A percentile compares a stretch with the other conserved stretches of the same genome.
Conservation (phyloP, 1,140 invertebrate species). For the Drosophila tropicalis region DNA sequence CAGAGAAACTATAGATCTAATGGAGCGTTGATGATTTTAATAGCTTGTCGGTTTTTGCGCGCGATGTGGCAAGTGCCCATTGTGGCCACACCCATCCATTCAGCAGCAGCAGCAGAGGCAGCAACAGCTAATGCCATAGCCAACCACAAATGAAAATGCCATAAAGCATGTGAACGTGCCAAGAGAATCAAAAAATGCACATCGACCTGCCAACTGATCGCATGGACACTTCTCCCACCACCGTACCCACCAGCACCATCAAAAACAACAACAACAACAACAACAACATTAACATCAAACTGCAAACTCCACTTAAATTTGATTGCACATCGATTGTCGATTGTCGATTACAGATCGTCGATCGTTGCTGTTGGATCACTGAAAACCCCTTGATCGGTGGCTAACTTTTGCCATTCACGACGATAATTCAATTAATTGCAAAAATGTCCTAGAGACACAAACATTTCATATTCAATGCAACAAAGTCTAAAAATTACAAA, state of each 20-base stretch:
- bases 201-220: constrained; percentile 62
- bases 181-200: constrained; percentile 22
- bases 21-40: constrained; percentile 78
- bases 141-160: constrained; percentile 36
- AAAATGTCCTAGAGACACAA: constrained; percentile 79
- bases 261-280: too few species aligned
- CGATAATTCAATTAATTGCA: constrained; percentile 82
- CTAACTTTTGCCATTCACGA: constrained; percentile 76
- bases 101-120: too few species aligned
- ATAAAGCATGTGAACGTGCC: constrained; percentile 39
- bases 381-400: constrained; percentile 25
- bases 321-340: constrained; percentile 59
- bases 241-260: too few species aligned
- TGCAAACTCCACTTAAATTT: constrained; percentile 42
- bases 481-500: constrained; percentile 55
- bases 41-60: constrained; percentile 67
- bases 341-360: constrained; percentile 23
- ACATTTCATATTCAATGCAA: constrained; percentile 71
- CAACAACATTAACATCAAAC: not conserved
- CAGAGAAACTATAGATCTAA: constrained; percentile 42
- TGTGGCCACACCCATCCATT: constrained; percentile 49
- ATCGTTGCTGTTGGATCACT: constrained; percentile 32
- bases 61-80: constrained; percentile 69
- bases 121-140: constrained; percentile 27
- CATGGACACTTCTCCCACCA: constrained; percentile 40